Base-by-base conservation (phyloP, 1,140 invertebrate species). In the Drosophila varians region DNA sequence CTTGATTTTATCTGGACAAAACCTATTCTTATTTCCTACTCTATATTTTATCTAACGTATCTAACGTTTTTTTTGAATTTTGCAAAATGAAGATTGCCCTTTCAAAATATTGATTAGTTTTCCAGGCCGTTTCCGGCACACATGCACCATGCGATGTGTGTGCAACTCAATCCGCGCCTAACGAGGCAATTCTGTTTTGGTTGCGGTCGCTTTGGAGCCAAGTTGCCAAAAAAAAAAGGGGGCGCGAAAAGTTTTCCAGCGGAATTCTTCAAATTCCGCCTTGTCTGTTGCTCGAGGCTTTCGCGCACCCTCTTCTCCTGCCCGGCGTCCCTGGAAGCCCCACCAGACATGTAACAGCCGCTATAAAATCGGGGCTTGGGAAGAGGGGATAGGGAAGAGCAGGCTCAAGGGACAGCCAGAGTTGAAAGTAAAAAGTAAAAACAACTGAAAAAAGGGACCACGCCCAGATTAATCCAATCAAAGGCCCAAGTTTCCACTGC, bases 401-500 rank as follows among this genome's bases (percentile, higher is more conserved):
- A 38, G 38, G 38, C 14, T 18, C 14, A 42, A 19, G 9, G 36
- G 4, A 14, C 14, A 16, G 36, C 14, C 11, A 19, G 8, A 49
- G 18, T 16, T 11, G 28, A 31, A 28, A 18, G 23, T 11, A 16
- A 38, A 47, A 31, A 11, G 14, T 21, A 38, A 42, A 42, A 42
- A 31, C n/a, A 31, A 31, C 28, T 11, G 18, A 12, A 38, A 54
- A 25, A 34, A 18, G 2, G 11, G 43, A 18, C 74, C 75, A 84
- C 80, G 75, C 79, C 79, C 80, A 61, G 47, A 36, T 58, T 68
- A 75, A 75, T 84, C 56, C 71, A 83, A 72, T 74, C 79, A 78
- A 48, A 53, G 53, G 45, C 51, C 51, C 34, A 47, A 47, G 36
- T 53, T 66, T 53, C 38, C 61, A 52, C 36, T 58, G 53, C 28